A percentile compares a stretch with the other conserved stretches of the same genome.
Conservation (phyloP, 2,797 vertebrate species). For the Cyclopterus lumpus region DNA sequence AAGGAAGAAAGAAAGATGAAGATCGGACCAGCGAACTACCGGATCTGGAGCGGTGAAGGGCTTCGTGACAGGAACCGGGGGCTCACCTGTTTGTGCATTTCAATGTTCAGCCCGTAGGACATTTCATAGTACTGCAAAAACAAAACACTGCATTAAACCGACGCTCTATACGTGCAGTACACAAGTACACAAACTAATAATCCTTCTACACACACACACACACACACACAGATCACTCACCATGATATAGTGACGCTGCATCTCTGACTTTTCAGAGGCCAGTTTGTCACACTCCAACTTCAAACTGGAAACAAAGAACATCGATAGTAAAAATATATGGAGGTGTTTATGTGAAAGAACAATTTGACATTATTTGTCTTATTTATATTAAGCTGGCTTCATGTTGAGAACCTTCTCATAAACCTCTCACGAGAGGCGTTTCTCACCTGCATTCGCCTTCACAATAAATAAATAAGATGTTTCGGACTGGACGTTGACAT, state of each 20-base stretch:
- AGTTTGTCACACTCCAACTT: conserved; percentile 97
- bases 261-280: conserved; percentile 98
- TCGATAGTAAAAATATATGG: neutral
- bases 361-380: too few species aligned
- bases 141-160: neutral
- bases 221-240: conserved; percentile 61
- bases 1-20: neutral
- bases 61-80: neutral
- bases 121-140: conserved; percentile 94
- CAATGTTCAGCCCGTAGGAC: conserved; percentile 98
- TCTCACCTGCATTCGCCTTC: neutral
- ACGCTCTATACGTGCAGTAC: neutral
- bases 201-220: too few species aligned
- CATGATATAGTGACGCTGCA: conserved; percentile 98
- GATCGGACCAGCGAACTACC: neutral
- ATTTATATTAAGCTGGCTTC: too few species aligned
- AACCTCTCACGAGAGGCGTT: neutral
- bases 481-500: neutral
- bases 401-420: neutral
- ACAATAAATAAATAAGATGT: neutral
- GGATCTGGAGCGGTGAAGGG: neutral
- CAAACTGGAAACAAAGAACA: conserved; percentile 65
- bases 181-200: neutral
- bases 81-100: conserved; percentile 98
- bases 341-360: neutral